Percentiles rank a stretch among this genome's conserved stretches.
Evolutionary conservation across 1,140 invertebrate genomes (phyloP).

Genomic region (Drepana arcuata): DNA sequence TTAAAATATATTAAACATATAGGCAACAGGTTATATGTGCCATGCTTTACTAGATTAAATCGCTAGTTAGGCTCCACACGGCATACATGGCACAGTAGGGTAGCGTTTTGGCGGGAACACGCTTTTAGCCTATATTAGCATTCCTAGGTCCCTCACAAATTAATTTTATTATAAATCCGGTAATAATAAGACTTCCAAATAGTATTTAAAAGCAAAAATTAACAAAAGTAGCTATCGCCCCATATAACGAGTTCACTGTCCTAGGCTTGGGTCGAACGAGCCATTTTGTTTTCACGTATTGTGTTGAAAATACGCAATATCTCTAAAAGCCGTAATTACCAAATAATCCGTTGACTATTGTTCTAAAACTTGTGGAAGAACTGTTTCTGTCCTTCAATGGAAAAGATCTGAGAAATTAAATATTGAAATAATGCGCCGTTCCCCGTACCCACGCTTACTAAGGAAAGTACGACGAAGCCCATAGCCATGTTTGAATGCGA

Average conservation of each 20-base stretch:
- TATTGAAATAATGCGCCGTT: conserved; percentile 66
- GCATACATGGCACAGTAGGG: conserved; percentile 31
- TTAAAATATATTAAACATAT: conserved; percentile 25
- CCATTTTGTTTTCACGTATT: conserved; percentile 71
- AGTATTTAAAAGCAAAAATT: conserved; percentile 20
- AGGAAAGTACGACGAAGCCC: conserved; percentile 58
- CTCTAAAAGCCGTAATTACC: conserved; percentile 51
- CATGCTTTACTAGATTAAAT: conserved; percentile 23
- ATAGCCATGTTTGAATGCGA: conserved; percentile 71
- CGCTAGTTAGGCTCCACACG: conserved; percentile 30
- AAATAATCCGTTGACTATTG: conserved; percentile 51
- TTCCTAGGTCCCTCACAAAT: too few relatives aligned
- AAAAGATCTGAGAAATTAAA: conserved; percentile 70
- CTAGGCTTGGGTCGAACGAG: conserved; percentile 65
- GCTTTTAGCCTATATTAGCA: too few relatives aligned
- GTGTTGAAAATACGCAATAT: conserved; percentile 67
- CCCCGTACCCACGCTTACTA: conserved; percentile 67
- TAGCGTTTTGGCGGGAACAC: conserved; percentile 69
- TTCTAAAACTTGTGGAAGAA: conserved; percentile 64
- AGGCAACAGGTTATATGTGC: conserved; percentile 36
- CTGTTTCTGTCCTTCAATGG: conserved; percentile 50
- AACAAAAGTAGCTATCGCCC: conserved; percentile 58
- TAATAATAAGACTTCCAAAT: conserved; percentile 11
- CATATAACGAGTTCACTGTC: conserved; percentile 68
- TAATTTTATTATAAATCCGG: conserved; percentile 1